Evolutionary conservation across 2,888 invertebrate genomes (phyloP).

Genomic region (Limnephilus rhombicus): DNA sequence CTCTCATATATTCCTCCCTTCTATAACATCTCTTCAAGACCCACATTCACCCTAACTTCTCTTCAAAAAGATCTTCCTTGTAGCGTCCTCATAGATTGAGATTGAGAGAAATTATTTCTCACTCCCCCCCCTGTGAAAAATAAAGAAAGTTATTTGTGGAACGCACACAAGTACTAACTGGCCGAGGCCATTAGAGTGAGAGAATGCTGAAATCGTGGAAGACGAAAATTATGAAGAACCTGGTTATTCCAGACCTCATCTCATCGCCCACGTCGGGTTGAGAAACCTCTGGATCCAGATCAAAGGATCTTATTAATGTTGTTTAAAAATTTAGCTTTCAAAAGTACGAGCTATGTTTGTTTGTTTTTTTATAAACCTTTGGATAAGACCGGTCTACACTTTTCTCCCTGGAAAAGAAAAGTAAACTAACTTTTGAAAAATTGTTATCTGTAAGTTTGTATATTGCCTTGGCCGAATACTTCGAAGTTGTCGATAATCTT

Average conservation of each 20-base stretch:
- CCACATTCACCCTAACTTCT: too few relatives aligned
- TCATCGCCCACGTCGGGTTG: background rate
- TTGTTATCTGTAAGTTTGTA: background rate
- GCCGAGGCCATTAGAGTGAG: too few relatives aligned
- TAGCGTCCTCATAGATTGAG: too few relatives aligned
- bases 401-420: background rate
- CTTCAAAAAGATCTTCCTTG: too few relatives aligned
- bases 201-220: background rate
- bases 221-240: background rate
- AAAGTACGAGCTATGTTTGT: background rate
- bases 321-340: background rate
- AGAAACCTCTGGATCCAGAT: background rate
- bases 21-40: too few relatives aligned
- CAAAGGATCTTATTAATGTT: background rate
- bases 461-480: background rate
- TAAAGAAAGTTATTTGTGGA: too few relatives aligned
- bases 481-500: background rate
- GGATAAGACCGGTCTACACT: background rate
- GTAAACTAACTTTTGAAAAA: background rate
- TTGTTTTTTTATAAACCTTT: background rate
- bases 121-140: too few relatives aligned
- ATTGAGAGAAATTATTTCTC: too few relatives aligned
- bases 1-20: too few relatives aligned
- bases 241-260: background rate
- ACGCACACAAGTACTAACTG: too few relatives aligned